Base-by-base conservation (phyloP, 2,113 vertebrate genomes). In the Hemicordylus capensis region DNA sequence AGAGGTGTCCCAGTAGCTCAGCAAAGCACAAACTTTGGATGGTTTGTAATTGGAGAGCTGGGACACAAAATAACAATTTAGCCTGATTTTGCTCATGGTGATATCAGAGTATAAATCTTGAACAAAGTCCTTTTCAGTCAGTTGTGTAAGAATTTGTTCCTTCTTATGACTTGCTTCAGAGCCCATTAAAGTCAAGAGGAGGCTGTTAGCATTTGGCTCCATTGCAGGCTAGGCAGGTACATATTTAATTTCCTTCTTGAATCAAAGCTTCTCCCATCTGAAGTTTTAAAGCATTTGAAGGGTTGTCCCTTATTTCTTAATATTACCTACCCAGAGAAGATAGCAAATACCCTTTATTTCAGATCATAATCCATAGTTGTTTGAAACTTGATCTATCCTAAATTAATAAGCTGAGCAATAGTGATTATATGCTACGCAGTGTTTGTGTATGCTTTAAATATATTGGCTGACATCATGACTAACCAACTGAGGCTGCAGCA, bases 21-120 rank as follows among this genome's bases (percentile, higher is more conserved):
- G 22, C 64, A 51, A 69, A 19, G 4, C 20, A 80, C 61, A 66
- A 81, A 67, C 64, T 17, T 67, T 31, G 26, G 69, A 81, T 69
- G 46, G 46, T 54, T 67, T 54, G 37, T 81, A 69, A 81, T 81
- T 81, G 79, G 11, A 39, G 46, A 26, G n/a, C 31, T 37, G 46
- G 79, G 69, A 56, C 17, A 69, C 46, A 81, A 81, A 81, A 69
- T 67, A 81, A 67, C n/a, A 37, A 80, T 67, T 67, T 67, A 44
- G 59, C 15, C 44, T 51, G 64, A 54, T 69, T 28, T 69, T 69
- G 78, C 61, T 80, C 26, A n/a, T 39, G 31, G 58, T 56, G 48
- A 69, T 81, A 54, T 46, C 11, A 54, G 42, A 48, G 19, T 39
- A 46, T 66, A 81, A 81, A 56, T 54, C 79, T 51, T 67, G 10